Evolutionary conservation across 1,140 invertebrate species (phyloP).

Genomic region (Aphelenchoides fujianensis): DNA sequence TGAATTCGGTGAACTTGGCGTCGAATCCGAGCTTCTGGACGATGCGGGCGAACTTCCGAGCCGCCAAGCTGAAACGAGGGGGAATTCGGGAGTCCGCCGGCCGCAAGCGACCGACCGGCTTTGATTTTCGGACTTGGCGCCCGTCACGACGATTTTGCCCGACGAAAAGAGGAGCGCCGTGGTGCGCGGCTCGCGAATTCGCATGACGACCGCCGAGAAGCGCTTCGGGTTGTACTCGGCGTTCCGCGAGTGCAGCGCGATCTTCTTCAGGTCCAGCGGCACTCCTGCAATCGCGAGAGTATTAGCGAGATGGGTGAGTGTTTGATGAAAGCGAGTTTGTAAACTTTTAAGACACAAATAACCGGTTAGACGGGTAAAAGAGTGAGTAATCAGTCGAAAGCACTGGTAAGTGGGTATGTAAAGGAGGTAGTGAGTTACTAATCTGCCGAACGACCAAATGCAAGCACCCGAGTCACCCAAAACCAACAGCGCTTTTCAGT

Average conservation of each 20-base stretch:
- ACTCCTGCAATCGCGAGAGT: constrained; percentile 27
- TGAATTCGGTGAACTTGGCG: constrained; percentile 97
- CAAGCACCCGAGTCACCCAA: too few relatives aligned
- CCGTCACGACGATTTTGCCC: constrained; percentile 99
- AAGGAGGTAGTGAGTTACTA: too few relatives aligned
- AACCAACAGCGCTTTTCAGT: too few relatives aligned
- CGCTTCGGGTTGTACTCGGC: constrained; percentile 99
- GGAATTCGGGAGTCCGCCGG: background rate
- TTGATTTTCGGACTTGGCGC: constrained; percentile 95
- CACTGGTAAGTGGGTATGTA: background rate
- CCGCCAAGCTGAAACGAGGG: constrained; percentile 77
- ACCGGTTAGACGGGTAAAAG: background rate
- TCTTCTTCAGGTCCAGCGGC: constrained; percentile 90
- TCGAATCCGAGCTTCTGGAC: constrained; percentile 95
- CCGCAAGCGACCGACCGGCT: constrained; percentile 60
- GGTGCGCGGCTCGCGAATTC: constrained; percentile 93
- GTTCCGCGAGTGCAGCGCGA: constrained; percentile 94
- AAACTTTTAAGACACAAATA: background rate
- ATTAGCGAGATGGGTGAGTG: background rate
- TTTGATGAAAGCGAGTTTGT: background rate
- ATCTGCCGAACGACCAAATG: too few relatives aligned
- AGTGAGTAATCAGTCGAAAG: background rate
- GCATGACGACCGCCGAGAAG: constrained; percentile 98
- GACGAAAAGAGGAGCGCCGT: constrained; percentile 98
- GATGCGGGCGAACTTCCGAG: constrained; percentile 90